Conservation (phyloP, 2,113 vertebrate species). For the Carassius gibelio region DNA sequence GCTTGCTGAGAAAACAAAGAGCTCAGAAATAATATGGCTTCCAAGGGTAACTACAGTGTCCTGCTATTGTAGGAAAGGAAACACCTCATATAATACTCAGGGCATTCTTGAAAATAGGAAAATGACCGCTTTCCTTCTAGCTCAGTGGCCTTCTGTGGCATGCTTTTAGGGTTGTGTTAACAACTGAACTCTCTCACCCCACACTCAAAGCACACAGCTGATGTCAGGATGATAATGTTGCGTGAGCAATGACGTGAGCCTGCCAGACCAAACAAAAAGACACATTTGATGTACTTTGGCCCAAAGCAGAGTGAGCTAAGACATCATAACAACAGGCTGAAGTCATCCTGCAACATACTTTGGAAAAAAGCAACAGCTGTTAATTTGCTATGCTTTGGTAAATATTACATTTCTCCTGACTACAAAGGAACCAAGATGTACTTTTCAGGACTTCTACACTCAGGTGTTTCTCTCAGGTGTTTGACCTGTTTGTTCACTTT, state of each 20-base stretch:
- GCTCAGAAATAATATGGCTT: constrained; percentile 38
- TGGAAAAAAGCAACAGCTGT: not conserved
- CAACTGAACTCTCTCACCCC: constrained; percentile 44
- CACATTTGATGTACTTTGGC: constrained; percentile 41
- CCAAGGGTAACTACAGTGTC: constrained; percentile 15
- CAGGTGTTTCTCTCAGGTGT: not conserved
- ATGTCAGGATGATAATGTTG: constrained; percentile 53
- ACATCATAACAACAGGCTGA: constrained; percentile 16
- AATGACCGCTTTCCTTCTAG: constrained; percentile 42
- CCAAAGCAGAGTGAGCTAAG: constrained; percentile 32
- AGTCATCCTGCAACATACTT: not conserved
- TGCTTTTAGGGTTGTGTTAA: constrained; percentile 32
- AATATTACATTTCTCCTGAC: not conserved
- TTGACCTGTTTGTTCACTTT: not conserved
- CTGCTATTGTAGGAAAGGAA: constrained; percentile 52
- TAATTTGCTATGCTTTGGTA: not conserved
- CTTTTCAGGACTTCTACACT: not conserved
- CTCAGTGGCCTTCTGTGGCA: constrained; percentile 28
- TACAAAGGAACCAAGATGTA: not conserved
- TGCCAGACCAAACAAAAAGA: constrained; percentile 46
- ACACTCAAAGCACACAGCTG: constrained; percentile 38
- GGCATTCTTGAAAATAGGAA: constrained; percentile 45
- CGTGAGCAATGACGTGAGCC: constrained; percentile 36
- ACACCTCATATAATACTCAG: constrained; percentile 20
- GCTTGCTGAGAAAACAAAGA: constrained; percentile 46